Base-by-base conservation (phyloP, 2,888 invertebrate species). In the Ophonus ardosiacus region DNA sequence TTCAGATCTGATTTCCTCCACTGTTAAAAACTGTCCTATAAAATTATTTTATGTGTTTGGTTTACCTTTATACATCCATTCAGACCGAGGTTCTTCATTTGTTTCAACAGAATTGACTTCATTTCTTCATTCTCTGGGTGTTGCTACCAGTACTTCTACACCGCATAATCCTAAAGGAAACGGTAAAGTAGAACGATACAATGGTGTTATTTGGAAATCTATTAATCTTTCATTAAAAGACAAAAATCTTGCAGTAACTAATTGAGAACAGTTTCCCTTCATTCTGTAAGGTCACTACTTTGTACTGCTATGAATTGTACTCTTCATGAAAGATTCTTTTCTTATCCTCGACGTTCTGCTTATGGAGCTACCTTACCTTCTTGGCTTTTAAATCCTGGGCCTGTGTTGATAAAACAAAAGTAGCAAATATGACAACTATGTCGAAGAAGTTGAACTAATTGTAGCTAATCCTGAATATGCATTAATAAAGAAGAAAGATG, bases 101-200 rank as follows among this genome's bases (percentile, higher is more conserved):
- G 85, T 87, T 83, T 87, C 85, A 0, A 17, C 17, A 21, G 86
- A 87, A 71, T 40, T 87, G 7, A 86, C 85, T 51, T 21, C 65
- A 21, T 87, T 81, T 38, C 65, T 87, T 4, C 61, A 79, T 18
- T 43, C 43, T 65, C 82, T 8, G 78, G 84, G 86, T n/a, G 74
- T 87, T 7, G 86, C 86, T 8, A 86, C 87, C 2, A 87, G 87
- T 80, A 31, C 81, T 57, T 84, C 86, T n/a, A 86, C 86, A 17
- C 81, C 87, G 15, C 87, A 87, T 74, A 87, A 87, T 85, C 84
- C 86, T 81, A 43, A 65, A 82, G 82, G 85, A n/a, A 87, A 87
- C 85, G 86, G 86, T 8, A 85, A 82, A 59, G 79, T 17, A 63
- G 86, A 86, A 76, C 38, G 86, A 15, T 83, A 86, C n/a, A 86